Base-by-base conservation (phyloP, 1,140 invertebrate species). In the Acromyrmex heyeri region DNA sequence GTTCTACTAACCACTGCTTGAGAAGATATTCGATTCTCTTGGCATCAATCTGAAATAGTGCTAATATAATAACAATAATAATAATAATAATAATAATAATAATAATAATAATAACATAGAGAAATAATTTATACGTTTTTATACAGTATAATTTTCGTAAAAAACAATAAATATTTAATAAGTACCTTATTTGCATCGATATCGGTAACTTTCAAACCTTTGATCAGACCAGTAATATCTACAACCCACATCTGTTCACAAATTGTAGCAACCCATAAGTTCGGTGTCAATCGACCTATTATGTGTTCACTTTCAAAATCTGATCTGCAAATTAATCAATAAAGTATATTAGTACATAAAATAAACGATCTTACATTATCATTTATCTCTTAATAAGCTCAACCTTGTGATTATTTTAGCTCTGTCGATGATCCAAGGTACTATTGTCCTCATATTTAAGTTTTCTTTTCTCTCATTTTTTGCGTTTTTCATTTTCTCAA, bases 401-500 rank as follows among this genome's bases (percentile, higher is more conserved):
- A 86, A 92, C 61, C 72, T 87, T 65, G 86, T 64, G 3, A 30
- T 88, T 24, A 94, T 62, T 21, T 57, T 87, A 8, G 88, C 10
- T 24, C 92, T 77, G 77, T 89, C 77, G 7, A 94, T 85, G 38
- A 91, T 34, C 91, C 91, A 93, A 34, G 88, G 57, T 69, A 91
- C 62, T 50, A 82, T 86, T 14, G 92, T 93, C 65, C 91, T 93
- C 76, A 87, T 86, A 5, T 89, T 86, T 18, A 86, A 72, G 34
- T 88, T 89, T 34, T 88, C 67, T 30, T 90, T 89, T 61, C 88
- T 91, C 10, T 64, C 83, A 0, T 30, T 24, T 30, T 91, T 92
- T n/a, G 77, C 64, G 1, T 67, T 70, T 62, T 93, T 92, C 91
- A 94, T 93, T 67, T 91, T 93, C 53, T 90, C 88, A 6, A 94